Conservation (phyloP, 2,888 invertebrate genomes). For the Cosmia trapezina region DNA sequence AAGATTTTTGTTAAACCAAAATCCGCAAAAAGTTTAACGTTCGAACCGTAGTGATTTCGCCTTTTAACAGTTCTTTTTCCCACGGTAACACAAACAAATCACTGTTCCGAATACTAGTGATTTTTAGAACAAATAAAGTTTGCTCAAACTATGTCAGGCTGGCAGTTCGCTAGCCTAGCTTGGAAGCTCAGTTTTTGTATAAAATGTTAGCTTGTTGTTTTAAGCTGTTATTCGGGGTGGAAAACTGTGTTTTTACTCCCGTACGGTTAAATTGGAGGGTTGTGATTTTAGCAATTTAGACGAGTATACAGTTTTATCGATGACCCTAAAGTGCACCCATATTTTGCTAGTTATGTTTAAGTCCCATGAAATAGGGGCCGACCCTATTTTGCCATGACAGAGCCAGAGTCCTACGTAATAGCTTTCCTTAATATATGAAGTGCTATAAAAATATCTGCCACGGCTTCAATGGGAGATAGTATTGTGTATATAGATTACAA, state of each 20-base stretch:
- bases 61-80: not conserved
- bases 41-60: not conserved
- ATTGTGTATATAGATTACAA: too few relatives aligned
- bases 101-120: slow-evolving; percentile 37
- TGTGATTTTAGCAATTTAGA: slow-evolving; percentile 42
- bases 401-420: too few relatives aligned
- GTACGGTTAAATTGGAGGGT: slow-evolving; percentile 6
- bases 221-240: slow-evolving; percentile 26
- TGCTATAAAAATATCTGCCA: too few relatives aligned
- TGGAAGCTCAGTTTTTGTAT: slow-evolving; percentile 22
- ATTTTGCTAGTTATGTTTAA: too few relatives aligned
- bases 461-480: too few relatives aligned
- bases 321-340: too few relatives aligned
- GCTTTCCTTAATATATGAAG: too few relatives aligned
- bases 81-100: slow-evolving; percentile 12
- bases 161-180: slow-evolving; percentile 1
- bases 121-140: slow-evolving; percentile 45
- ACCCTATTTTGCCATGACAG: too few relatives aligned
- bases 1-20: not conserved
- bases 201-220: slow-evolving; percentile 40
- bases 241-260: slow-evolving; percentile 14
- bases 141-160: slow-evolving; percentile 2
- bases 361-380: too few relatives aligned
- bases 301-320: not conserved
- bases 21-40: not conserved